Conservation (phyloP, 2,888 invertebrate species). For the Tenthredo amoena region DNA sequence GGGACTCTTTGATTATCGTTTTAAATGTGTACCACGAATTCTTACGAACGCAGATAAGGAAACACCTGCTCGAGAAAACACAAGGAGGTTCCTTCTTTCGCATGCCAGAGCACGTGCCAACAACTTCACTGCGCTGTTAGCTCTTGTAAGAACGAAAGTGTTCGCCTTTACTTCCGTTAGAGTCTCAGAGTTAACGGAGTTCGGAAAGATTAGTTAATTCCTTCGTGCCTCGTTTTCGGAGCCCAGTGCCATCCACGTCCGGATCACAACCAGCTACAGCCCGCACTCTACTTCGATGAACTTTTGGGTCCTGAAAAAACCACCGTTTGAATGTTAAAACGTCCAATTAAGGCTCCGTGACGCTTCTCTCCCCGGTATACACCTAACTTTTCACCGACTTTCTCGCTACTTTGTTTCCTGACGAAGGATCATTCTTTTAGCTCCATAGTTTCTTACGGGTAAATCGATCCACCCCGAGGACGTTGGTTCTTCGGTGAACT, state of each 20-base stretch:
- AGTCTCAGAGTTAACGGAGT: conserved; percentile 59
- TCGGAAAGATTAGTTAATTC: conserved; percentile 61
- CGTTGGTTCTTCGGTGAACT: neutral
- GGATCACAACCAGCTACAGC: conserved; percentile 28
- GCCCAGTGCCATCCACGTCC: conserved; percentile 18
- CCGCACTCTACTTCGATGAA: conserved; percentile 8
- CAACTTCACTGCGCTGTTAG: conserved; percentile 38
- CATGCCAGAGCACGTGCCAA: conserved; percentile 35
- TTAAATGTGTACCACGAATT: neutral
- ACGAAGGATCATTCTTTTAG: conserved; percentile 6
- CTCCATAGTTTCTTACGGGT: neutral
- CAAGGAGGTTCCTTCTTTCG: neutral
- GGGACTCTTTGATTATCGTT: neutral
- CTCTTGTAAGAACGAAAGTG: conserved; percentile 53
- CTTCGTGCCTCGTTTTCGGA: conserved; percentile 52
- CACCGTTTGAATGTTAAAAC: conserved; percentile 55
- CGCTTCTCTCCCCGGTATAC: neutral
- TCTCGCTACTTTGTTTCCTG: neutral
- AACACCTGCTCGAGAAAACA: conserved; percentile 23
- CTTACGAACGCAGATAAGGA: neutral
- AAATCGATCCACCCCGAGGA: neutral
- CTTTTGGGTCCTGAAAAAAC: conserved; percentile 54
- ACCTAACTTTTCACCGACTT: neutral
- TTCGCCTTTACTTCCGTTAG: conserved; percentile 40
- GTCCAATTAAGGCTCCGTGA: neutral